These are phyloP conservation scores for Drosophila navojoa DNA, from an alignment of 1,140 invertebrate species.

Conservation along the genomic window DNA sequence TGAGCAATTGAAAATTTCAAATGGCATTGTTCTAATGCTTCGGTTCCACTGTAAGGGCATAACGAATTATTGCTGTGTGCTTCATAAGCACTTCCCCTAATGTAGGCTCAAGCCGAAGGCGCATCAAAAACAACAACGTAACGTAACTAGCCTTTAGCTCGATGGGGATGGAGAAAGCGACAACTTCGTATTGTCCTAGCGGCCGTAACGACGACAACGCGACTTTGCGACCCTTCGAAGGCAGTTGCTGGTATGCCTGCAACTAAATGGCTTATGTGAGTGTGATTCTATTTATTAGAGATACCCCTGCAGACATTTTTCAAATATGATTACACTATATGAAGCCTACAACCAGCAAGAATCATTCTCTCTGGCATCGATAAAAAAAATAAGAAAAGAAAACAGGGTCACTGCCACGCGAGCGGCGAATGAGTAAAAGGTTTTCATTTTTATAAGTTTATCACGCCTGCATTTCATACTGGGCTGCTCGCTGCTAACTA, in stretches of 20 bases:
- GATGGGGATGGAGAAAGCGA: constrained; percentile 17
- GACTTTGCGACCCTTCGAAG: not conserved
- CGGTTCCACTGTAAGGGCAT: constrained; percentile 8
- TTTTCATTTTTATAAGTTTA: constrained; percentile 2
- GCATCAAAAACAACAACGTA: constrained; percentile 25
- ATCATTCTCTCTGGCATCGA: not conserved
- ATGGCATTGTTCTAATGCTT: too few species aligned
- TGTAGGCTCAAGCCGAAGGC: constrained; percentile 29
- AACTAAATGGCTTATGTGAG: constrained; percentile 20
- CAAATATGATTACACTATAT: not conserved
- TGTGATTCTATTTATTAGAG: constrained; percentile 1
- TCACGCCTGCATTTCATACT: not conserved
- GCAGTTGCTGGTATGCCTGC: not conserved
- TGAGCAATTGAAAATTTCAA: too few species aligned
- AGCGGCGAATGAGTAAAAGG: not conserved
- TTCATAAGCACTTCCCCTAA: constrained; percentile 23
- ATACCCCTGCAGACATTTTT: not conserved
- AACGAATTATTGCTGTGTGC: not conserved
- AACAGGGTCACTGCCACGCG: too few species aligned
- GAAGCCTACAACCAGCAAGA: not conserved
- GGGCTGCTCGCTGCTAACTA: constrained; percentile 16
- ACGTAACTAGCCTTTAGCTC: constrained; percentile 11
- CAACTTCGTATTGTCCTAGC: constrained; percentile 7
- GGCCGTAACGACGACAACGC: not conserved
- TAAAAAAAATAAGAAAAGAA: not conserved